A percentile compares a stretch with the other conserved stretches of the same genome.
phyloP scores from a whole-genome alignment of 1,140 invertebrate species.

The Camponotus pennsylvanicus region DNA sequence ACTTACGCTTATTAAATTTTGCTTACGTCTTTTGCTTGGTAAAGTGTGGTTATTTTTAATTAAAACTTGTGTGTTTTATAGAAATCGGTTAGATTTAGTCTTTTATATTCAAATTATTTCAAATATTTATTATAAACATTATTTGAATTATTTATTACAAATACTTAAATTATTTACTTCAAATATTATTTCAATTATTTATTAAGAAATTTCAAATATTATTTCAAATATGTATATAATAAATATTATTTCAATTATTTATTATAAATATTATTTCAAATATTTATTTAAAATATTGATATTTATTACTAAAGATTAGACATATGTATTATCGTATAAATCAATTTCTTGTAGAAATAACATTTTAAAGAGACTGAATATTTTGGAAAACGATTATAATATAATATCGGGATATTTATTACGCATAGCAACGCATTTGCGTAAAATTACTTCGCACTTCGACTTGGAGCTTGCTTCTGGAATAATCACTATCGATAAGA shows the following conservation, averaged over 20 bases:
- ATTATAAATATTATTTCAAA: no score
- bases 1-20: neutral
- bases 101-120: no score
- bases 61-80: neutral
- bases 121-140: no score
- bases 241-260: no score
- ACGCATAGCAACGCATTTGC: neutral
- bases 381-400: neutral
- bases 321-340: neutral
- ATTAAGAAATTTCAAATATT: no score
- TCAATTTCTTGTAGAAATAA: neutral
- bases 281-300: no score
- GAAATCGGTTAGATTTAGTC: neutral
- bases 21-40: neutral
- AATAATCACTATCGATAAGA: conserved; percentile 20
- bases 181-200: no score
- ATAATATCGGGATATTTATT: neutral
- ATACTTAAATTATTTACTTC: no score
- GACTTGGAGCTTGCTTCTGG: neutral
- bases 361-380: neutral
- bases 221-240: no score
- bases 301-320: neutral
- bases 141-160: no score
- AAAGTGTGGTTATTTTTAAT: neutral
- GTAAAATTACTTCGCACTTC: neutral